Evolutionary conservation across 2,113 vertebrate species (phyloP).

Genomic region (Indicator indicator): DNA sequence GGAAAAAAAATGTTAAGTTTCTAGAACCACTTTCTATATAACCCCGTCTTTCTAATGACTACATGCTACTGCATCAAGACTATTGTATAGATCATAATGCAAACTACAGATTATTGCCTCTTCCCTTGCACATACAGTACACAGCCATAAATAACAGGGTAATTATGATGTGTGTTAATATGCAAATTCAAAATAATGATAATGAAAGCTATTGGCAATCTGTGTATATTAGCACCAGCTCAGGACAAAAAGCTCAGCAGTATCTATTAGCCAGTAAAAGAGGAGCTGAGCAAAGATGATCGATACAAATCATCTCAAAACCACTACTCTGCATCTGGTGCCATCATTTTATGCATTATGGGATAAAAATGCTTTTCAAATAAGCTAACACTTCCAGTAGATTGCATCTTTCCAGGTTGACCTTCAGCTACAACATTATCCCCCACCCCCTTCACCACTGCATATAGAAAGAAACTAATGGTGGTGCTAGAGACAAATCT

Average conservation of each 20-base stretch:
- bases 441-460: not conserved
- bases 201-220: not conserved
- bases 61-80: not conserved
- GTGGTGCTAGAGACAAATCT: not conserved
- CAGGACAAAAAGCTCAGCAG: slow-evolving; percentile 23
- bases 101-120: not conserved
- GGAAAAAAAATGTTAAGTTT: slow-evolving; percentile 14
- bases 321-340: slow-evolving; percentile 10
- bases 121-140: not conserved
- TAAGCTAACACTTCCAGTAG: slow-evolving; percentile 21
- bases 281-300: slow-evolving; percentile 30
- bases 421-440: not conserved
- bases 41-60: not conserved
- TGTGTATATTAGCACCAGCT: not conserved
- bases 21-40: slow-evolving; percentile 5
- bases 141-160: not conserved
- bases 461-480: not conserved
- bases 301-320: slow-evolving; percentile 51
- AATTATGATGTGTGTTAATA: not conserved
- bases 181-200: slow-evolving; percentile 2
- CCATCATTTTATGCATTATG: not conserved
- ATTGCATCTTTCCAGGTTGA: not conserved
- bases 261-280: not conserved
- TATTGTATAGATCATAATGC: not conserved
- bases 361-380: slow-evolving; percentile 8